A percentile compares a stretch with the other conserved stretches of the same genome.
Conservation (phyloP, 2,888 invertebrate species). For the Aromia moschata region DNA sequence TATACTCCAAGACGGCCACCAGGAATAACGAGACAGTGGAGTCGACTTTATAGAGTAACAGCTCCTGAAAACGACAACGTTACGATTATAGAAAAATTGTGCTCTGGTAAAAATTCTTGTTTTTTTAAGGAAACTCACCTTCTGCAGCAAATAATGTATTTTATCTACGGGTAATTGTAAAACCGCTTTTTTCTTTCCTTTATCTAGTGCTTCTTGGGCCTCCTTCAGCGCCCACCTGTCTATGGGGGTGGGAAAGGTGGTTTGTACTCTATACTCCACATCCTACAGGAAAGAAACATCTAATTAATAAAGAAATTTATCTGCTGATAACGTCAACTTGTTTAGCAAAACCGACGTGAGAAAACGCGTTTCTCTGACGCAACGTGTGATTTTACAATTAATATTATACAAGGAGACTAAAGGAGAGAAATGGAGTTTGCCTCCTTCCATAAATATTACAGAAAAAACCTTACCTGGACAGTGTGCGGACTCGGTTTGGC, state of each 20-base stretch:
- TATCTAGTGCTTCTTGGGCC: constrained; percentile 84
- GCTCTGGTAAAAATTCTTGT: too few relatives aligned
- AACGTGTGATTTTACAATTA: too few relatives aligned
- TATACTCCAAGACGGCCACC: constrained; percentile 93
- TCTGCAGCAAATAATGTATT: constrained; percentile 87
- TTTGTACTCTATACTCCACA: constrained; percentile 91
- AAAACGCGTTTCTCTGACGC: too few relatives aligned
- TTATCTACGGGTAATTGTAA: constrained; percentile 83
- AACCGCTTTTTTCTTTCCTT: constrained; percentile 81
- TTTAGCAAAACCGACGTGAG: too few relatives aligned
- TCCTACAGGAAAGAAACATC: constrained; percentile 73
- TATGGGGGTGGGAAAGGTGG: constrained; percentile 94
- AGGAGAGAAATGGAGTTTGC: too few relatives aligned
- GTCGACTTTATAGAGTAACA: constrained; percentile 87
- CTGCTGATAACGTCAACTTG: too few relatives aligned
- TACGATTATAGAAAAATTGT: neutral
- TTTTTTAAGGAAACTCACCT: too few relatives aligned
- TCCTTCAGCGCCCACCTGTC: constrained; percentile 93
- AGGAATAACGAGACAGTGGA: constrained; percentile 88
- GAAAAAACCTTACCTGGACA: constrained; percentile 68
- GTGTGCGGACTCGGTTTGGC: constrained; percentile 85
- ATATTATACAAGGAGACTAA: too few relatives aligned
- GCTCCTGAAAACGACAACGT: constrained; percentile 70
- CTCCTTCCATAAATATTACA: too few relatives aligned
- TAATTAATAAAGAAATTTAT: too few relatives aligned